Evolutionary conservation across 1,140 invertebrate species (phyloP).

Genomic region (Papilio helenus): DNA sequence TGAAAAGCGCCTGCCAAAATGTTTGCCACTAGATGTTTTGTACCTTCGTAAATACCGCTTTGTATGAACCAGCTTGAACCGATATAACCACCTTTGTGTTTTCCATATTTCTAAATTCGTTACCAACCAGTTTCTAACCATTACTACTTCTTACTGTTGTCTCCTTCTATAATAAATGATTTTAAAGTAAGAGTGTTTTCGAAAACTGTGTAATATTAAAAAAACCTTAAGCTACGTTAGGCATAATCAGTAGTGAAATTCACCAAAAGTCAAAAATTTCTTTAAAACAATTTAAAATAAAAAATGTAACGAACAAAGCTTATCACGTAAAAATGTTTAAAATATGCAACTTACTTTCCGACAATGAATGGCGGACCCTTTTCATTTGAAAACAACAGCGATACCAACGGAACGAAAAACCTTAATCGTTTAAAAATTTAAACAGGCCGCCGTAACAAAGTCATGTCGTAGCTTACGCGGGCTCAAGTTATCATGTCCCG

Average conservation of each 20-base stretch:
- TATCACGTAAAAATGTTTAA: slow-evolving; percentile 14
- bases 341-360: background rate
- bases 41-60: background rate
- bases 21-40: background rate
- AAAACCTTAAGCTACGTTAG: no score
- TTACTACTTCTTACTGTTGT: background rate
- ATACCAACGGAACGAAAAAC: slow-evolving; percentile 38
- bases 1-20: background rate
- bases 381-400: background rate
- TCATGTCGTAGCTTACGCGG: slow-evolving; percentile 43
- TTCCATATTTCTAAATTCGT: no score
- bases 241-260: no score
- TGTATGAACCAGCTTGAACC: background rate
- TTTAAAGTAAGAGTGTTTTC: no score
- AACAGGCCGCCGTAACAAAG: slow-evolving; percentile 49
- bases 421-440: slow-evolving; percentile 42
- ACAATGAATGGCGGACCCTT: slow-evolving; percentile 23
- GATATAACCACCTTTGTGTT: no score
- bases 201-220: no score
- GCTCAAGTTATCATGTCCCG: slow-evolving; percentile 54
- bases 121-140: no score
- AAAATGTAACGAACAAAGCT: background rate
- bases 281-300: background rate
- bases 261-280: background rate
- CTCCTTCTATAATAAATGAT: no score